Percentiles rank a stretch among this genome's conserved stretches.
These are phyloP conservation scores for Andrena bucephala DNA, from an alignment of 2,888 invertebrate species.

Conservation along the genomic window DNA sequence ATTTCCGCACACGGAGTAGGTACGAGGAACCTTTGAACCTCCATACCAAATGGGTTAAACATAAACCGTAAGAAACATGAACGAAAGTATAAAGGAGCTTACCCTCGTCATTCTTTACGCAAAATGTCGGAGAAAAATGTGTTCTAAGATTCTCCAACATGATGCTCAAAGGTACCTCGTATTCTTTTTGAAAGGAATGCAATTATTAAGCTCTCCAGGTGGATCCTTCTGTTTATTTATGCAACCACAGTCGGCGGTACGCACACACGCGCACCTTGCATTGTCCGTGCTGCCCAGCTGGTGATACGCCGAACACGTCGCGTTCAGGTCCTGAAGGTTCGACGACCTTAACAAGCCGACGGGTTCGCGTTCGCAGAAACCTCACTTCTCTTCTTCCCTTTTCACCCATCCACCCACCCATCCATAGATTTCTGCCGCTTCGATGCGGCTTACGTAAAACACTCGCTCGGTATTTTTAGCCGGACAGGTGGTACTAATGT, in stretches of 20 bases:
- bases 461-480: constrained; percentile 54
- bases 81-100: too few relatives aligned
- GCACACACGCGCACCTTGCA: constrained; percentile 45
- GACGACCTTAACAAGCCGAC: constrained; percentile 64
- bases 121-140: too few relatives aligned
- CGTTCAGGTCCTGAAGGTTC: constrained; percentile 65
- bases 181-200: too few relatives aligned
- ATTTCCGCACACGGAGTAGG: too few relatives aligned
- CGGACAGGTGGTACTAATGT: constrained; percentile 24
- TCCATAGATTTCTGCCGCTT: constrained; percentile 49
- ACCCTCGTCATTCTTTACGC: too few relatives aligned
- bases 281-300: constrained; percentile 70
- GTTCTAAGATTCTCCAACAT: too few relatives aligned
- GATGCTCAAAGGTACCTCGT: too few relatives aligned
- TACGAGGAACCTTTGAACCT: too few relatives aligned
- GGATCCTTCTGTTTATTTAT: constrained; percentile 34
- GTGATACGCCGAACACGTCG: constrained; percentile 64
- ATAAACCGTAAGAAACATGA: too few relatives aligned
- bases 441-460: constrained; percentile 56
- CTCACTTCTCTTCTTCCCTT: constrained; percentile 44
- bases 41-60: too few relatives aligned
- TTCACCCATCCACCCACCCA: constrained; percentile 58
- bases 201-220: not conserved
- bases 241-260: constrained; percentile 29
- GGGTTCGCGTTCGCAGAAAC: constrained; percentile 45